phyloP scores from a whole-genome alignment of 1,140 invertebrate species.

The Drosophila teissieri region DNA sequence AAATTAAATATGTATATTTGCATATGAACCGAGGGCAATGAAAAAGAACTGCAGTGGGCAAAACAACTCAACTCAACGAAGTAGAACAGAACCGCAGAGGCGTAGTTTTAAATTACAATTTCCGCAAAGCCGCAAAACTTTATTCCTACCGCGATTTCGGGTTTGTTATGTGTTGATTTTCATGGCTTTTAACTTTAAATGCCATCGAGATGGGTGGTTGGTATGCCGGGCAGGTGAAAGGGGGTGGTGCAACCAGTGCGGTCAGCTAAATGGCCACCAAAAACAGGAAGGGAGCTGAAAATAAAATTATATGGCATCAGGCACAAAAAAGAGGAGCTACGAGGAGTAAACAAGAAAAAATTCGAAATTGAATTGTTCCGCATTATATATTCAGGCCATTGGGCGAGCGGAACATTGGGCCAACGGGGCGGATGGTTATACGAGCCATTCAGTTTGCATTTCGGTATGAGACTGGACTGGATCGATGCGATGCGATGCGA shows the following conservation, averaged over 20 bases:
- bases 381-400: constrained; percentile 42
- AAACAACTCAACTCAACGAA: constrained; percentile 9
- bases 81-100: constrained; percentile 25
- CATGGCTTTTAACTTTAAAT: constrained; percentile 68
- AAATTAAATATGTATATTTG: constrained; percentile 71
- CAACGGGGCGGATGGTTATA: background rate
- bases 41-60: constrained; percentile 6
- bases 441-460: constrained; percentile 20
- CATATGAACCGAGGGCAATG: constrained; percentile 16
- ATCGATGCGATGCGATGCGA: constrained; percentile 39
- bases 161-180: constrained; percentile 58
- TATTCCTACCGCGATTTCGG: constrained; percentile 46
- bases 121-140: constrained; percentile 57
- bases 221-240: background rate
- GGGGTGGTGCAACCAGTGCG: constrained; percentile 33
- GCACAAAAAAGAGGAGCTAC: constrained; percentile 18
- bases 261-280: constrained; percentile 64
- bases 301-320: constrained; percentile 57
- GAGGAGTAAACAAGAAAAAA: constrained; percentile 37
- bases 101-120: constrained; percentile 75
- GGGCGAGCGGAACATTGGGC: background rate
- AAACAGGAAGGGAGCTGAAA: constrained; percentile 48
- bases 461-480: background rate
- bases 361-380: constrained; percentile 58
- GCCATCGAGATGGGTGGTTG: constrained; percentile 28